phyloP scores from a whole-genome alignment of 2,888 invertebrate species.

The Nudaria mundana region DNA sequence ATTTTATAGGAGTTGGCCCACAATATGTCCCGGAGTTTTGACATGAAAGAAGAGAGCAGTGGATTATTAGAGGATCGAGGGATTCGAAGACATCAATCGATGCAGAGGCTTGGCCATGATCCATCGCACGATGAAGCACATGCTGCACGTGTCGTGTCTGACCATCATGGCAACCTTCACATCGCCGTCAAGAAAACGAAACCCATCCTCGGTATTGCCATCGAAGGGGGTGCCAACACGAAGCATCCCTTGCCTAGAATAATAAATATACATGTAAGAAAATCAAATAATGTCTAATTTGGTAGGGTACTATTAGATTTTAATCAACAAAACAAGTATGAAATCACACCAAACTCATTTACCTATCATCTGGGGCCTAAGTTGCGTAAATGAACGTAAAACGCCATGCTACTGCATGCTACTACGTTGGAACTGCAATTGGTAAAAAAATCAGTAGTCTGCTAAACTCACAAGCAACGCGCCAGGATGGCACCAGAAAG shows the following conservation, averaged over 20 bases:
- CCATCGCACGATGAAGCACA: constrained; percentile 74
- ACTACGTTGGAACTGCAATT: no score
- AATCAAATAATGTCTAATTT: neutral
- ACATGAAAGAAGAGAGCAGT: constrained; percentile 92
- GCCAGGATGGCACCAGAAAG: no score
- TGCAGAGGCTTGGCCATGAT: constrained; percentile 86
- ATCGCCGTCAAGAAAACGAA: constrained; percentile 96
- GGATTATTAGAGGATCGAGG: constrained; percentile 84
- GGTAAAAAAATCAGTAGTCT: no score
- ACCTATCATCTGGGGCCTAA: no score
- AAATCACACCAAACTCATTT: no score
- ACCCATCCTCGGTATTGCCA: constrained; percentile 97
- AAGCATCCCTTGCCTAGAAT: constrained; percentile 96
- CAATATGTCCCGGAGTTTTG: constrained; percentile 92
- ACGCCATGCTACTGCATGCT: no score
- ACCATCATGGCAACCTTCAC: constrained; percentile 93
- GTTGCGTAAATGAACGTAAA: no score
- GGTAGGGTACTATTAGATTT: no score
- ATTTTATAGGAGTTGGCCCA: constrained; percentile 89
- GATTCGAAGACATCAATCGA: constrained; percentile 87
- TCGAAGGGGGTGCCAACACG: constrained; percentile 98
- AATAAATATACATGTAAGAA: constrained; percentile 96
- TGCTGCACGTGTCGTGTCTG: constrained; percentile 86
- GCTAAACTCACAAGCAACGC: no score
- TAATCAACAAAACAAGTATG: no score